phyloP scores from a whole-genome alignment of 2,888 invertebrate species.

The Hofmannophila pseudospretella region DNA sequence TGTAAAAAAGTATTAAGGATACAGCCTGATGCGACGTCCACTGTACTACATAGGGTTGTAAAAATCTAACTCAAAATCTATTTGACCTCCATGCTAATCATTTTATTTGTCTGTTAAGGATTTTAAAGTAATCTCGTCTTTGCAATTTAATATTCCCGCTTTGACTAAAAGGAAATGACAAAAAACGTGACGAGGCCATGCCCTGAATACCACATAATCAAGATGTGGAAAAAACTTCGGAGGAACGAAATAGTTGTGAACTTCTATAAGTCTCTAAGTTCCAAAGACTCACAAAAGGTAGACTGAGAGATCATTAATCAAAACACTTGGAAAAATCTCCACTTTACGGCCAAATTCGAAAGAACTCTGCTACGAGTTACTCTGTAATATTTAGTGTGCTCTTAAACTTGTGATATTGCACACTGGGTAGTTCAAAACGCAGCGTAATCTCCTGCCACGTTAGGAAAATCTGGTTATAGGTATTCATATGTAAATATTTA shows the following conservation, averaged over 20 bases:
- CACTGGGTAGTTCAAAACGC: constrained; percentile 4
- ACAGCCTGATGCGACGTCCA: too few relatives aligned
- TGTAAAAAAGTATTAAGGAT: too few relatives aligned
- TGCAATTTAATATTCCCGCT: background rate
- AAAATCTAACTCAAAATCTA: too few relatives aligned
- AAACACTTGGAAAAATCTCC: constrained; percentile 19
- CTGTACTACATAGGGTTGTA: too few relatives aligned
- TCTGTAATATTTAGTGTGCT: constrained; percentile 3
- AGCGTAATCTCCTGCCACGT: constrained; percentile 8
- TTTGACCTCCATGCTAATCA: too few relatives aligned
- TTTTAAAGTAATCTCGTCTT: too few relatives aligned
- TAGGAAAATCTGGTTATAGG: constrained; percentile 9
- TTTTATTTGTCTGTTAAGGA: too few relatives aligned
- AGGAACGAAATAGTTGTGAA: constrained; percentile 13
- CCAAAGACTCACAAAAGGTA: constrained; percentile 25
- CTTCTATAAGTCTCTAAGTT: constrained; percentile 21
- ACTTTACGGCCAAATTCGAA: constrained; percentile 14
- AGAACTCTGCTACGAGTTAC: constrained; percentile 5
- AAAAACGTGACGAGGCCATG: background rate
- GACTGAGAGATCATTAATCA: constrained; percentile 32
- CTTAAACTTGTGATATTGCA: constrained; percentile 1
- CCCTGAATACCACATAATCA: constrained; percentile 6
- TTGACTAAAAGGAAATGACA: background rate
- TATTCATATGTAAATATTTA: too few relatives aligned
- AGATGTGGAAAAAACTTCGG: constrained; percentile 2